Base-by-base conservation (phyloP, 1,140 invertebrate species). In the Neotoxoptera formosana region DNA sequence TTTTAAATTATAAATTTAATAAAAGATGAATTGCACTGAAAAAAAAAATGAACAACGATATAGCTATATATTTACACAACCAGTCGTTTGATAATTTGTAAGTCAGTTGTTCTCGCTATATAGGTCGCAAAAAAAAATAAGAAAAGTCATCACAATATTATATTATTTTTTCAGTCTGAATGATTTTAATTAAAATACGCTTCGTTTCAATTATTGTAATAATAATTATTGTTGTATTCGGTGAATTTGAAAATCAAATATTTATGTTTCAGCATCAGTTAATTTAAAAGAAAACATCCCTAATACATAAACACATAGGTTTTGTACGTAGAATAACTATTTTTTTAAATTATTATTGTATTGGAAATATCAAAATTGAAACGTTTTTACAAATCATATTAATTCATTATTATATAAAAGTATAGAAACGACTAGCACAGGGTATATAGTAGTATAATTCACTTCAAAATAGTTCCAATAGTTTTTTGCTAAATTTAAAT, bases 101-200 rank as follows among this genome's bases (percentile, higher is more conserved):
- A 83, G 34, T 83, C 21, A 34, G 41, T 83, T 83, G 81, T 83
- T 83, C 41, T n/a, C n/a, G n/a, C n/a, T 83, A 83, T 83, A 36
- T 36, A 41, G 20, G 36, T 34, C 8, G 8, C 2, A 83, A 83
- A 83, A 36, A 36, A 41, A 83, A 83, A n/a, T 17, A 76, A 76
- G 60, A 34, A 67, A 76, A 76, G 14, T 76, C n/a, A 76, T 76
- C n/a, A 76, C 60, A 76, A 76, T 76, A n/a, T 4, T n/a, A 34
- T 41, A 83, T 41, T 83, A 83, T 83, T 83, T 41, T 83, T 83
- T 83, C 81, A 83, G 8, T 9, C 81, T 20, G 81, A 41, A 23
- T 83, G 81, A 23, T 36, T 83, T 83, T 83, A 83, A 83, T 83
- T 83, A 41, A 83, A 83, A 76, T 76, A 76, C 11, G 60, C 30